A percentile compares a stretch with the other conserved stretches of the same genome.
phyloP scores from a whole-genome alignment of 2,888 invertebrate species.

The Stramonita haemastoma region DNA sequence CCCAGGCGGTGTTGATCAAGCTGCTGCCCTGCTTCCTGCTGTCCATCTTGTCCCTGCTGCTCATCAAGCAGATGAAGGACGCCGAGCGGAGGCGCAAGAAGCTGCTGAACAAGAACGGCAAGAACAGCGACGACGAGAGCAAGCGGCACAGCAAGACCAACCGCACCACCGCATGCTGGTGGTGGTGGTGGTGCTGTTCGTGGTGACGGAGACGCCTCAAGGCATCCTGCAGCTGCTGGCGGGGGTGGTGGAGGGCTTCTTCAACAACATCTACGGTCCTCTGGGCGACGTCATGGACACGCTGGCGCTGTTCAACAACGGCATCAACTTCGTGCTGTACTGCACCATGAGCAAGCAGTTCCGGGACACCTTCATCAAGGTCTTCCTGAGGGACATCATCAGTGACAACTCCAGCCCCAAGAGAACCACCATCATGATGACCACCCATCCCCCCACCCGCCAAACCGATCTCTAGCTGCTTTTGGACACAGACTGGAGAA shows the following conservation, averaged over 20 bases:
- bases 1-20: constrained; percentile 94
- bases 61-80: constrained; percentile 77
- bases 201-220: constrained; percentile 93
- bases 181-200: constrained; percentile 90
- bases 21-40: constrained; percentile 92
- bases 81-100: constrained; percentile 72
- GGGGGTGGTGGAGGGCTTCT: constrained; percentile 87
- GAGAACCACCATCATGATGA: constrained; percentile 56
- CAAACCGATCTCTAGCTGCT: constrained; percentile 63
- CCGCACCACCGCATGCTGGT: constrained; percentile 94
- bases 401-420: constrained; percentile 51
- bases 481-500: not conserved
- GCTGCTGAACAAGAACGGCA: constrained; percentile 62
- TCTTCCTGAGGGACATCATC: constrained; percentile 79
- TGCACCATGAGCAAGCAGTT: constrained; percentile 97
- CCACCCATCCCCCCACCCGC: constrained; percentile 55
- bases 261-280: constrained; percentile 80
- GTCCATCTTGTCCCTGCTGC: constrained; percentile 82
- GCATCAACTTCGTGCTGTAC: constrained; percentile 94
- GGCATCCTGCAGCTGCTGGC: constrained; percentile 86
- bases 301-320: constrained; percentile 91
- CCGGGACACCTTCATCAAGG: constrained; percentile 82
- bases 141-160: constrained; percentile 77
- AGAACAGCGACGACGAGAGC: constrained; percentile 62
- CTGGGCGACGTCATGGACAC: constrained; percentile 90